phyloP scores from a whole-genome alignment of 2,797 vertebrate species.

The Melanotaenia pygmaea region DNA sequence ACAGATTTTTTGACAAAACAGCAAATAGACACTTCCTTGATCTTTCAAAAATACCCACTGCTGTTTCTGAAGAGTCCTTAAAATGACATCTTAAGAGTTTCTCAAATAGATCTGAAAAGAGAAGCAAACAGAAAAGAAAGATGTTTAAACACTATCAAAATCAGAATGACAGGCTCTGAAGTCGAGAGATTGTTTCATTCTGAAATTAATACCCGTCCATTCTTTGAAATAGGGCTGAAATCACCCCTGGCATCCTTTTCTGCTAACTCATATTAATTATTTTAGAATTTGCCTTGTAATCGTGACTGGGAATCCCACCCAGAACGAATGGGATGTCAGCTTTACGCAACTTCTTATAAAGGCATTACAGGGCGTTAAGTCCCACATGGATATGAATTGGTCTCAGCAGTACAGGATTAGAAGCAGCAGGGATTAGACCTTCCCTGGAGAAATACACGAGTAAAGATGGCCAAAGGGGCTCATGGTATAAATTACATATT shows the following conservation, averaged over 20 bases:
- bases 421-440: slow-evolving; percentile 86
- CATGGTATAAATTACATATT: slow-evolving; percentile 53
- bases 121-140: not conserved
- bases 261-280: slow-evolving; percentile 83
- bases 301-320: slow-evolving; percentile 77
- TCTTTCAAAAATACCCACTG: too few species aligned
- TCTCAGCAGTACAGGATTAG: slow-evolving; percentile 86
- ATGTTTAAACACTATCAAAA: slow-evolving; percentile 4
- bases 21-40: too few species aligned
- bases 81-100: not conserved
- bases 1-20: not conserved
- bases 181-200: slow-evolving; percentile 47
- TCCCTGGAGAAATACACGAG: slow-evolving; percentile 67
- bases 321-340: slow-evolving; percentile 87
- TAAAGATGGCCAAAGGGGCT: slow-evolving; percentile 45
- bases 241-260: slow-evolving; percentile 60
- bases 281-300: slow-evolving; percentile 87
- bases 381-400: slow-evolving; percentile 83
- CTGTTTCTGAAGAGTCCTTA: not conserved
- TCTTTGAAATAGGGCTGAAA: slow-evolving; percentile 42
- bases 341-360: slow-evolving; percentile 85
- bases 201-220: slow-evolving; percentile 42
- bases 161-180: slow-evolving; percentile 6
- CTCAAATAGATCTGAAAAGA: not conserved
- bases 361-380: slow-evolving; percentile 84